Evolutionary conservation across 2,113 vertebrate genomes (phyloP).

Genomic region (Donacobius atricapilla): DNA sequence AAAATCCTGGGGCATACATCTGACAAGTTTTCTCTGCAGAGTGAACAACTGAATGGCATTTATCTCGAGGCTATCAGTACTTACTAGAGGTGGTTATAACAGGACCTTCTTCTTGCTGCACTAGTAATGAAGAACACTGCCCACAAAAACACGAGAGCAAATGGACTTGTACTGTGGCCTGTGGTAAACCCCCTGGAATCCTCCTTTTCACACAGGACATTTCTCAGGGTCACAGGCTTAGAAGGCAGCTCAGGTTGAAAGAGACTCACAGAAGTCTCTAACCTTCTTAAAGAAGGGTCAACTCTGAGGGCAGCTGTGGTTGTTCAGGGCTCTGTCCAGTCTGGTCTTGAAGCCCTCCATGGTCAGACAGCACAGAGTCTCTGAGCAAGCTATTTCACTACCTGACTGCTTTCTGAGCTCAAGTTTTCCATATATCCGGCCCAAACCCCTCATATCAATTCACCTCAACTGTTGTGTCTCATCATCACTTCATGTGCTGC

Average conservation of each 20-base stretch:
- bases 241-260: neutral
- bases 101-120: neutral
- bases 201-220: neutral
- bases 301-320: neutral
- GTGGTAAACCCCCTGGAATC: neutral
- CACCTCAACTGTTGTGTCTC: neutral
- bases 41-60: neutral
- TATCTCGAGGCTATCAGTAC: neutral
- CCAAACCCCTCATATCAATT: neutral
- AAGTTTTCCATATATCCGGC: neutral
- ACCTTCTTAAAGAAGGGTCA: neutral
- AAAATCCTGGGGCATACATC: neutral
- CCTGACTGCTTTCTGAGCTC: neutral
- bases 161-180: neutral
- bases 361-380: neutral
- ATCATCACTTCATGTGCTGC: neutral
- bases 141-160: neutral
- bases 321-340: neutral
- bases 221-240: neutral
- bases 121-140: neutral
- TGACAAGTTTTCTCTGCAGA: neutral
- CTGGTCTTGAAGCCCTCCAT: neutral
- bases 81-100: neutral
- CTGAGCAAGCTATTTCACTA: neutral
- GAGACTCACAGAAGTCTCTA: neutral